Percentiles rank a stretch among this genome's conserved stretches.
phyloP scores from a whole-genome alignment of 2,113 vertebrate species.

The Pseudorhombus dupliciocellatus region DNA sequence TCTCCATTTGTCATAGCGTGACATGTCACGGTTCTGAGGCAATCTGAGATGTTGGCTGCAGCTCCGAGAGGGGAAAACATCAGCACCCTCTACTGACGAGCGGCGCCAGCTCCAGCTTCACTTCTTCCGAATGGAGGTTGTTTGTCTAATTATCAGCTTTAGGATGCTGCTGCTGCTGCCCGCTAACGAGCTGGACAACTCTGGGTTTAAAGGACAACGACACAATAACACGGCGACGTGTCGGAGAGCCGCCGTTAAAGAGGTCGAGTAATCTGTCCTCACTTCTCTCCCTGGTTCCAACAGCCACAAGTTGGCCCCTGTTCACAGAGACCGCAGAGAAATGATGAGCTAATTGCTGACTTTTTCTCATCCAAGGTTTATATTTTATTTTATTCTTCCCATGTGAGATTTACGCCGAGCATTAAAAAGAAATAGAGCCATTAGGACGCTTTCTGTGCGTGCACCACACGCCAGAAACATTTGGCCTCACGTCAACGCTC shows the following conservation, averaged over 20 bases:
- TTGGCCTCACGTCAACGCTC: not conserved
- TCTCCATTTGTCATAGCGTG: conserved; percentile 86
- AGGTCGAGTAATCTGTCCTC: conserved; percentile 1
- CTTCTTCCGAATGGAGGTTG: conserved; percentile 54
- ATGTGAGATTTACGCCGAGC: not conserved
- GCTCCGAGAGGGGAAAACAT: conserved; percentile 79
- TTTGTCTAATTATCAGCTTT: conserved; percentile 55
- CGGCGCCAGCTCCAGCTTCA: conserved; percentile 50
- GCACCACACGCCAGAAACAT: not conserved
- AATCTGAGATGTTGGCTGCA: conserved; percentile 81
- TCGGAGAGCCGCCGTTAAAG: not conserved
- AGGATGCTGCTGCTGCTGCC: conserved; percentile 41
- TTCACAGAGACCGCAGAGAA: not conserved
- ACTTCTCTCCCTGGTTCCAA: conserved; percentile 15
- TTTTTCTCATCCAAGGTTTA: conserved; percentile 3
- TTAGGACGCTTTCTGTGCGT: not conserved
- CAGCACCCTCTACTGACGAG: conserved; percentile 91
- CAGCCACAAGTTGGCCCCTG: conserved; percentile 15
- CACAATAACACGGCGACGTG: conserved; percentile 8
- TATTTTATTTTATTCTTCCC: not conserved
- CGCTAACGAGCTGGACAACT: conserved; percentile 39
- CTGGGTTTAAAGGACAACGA: conserved; percentile 10
- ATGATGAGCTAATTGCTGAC: not conserved
- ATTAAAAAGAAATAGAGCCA: not conserved
- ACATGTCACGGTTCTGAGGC: conserved; percentile 87